These are phyloP conservation scores for Sinocyclocheilus maitianheensis DNA, from an alignment of 2,113 vertebrate species.

Conservation along the genomic window DNA sequence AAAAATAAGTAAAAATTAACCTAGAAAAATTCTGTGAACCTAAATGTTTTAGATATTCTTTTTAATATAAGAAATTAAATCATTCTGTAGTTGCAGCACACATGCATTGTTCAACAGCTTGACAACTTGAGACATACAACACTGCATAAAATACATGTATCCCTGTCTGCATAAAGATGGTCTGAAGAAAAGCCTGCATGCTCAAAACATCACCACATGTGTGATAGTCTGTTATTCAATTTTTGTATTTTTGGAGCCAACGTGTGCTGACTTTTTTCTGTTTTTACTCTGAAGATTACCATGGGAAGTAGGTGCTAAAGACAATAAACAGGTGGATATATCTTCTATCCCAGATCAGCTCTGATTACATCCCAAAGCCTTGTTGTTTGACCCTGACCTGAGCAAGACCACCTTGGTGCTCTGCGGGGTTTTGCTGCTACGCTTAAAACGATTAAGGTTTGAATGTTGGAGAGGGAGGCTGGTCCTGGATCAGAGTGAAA, in stretches of 20 bases:
- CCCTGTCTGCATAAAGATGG: neutral
- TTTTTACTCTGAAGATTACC: slow-evolving; percentile 6
- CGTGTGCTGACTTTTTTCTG: too few relatives aligned
- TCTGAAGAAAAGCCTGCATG: too few relatives aligned
- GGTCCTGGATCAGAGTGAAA: slow-evolving; percentile 17
- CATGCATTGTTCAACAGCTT: too few relatives aligned
- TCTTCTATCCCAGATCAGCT: slow-evolving; percentile 64
- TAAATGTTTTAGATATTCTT: too few relatives aligned
- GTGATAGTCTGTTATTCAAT: too few relatives aligned
- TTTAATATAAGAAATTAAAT: too few relatives aligned
- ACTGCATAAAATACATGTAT: neutral
- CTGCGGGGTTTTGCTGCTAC: slow-evolving; percentile 1
- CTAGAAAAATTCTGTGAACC: too few relatives aligned
- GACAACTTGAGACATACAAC: too few relatives aligned
- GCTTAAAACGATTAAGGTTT: slow-evolving; percentile 39
- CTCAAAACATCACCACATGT: too few relatives aligned
- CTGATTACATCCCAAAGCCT: slow-evolving; percentile 68
- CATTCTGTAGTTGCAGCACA: too few relatives aligned
- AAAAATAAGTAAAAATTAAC: too few relatives aligned
- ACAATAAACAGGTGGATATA: slow-evolving; percentile 68
- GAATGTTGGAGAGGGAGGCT: slow-evolving; percentile 49
- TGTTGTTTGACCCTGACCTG: slow-evolving; percentile 45
- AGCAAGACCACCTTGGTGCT: neutral
- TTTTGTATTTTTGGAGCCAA: too few relatives aligned
- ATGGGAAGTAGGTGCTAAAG: slow-evolving; percentile 62